Conservation (phyloP, 1,140 invertebrate species). For the Platyura marginata region DNA sequence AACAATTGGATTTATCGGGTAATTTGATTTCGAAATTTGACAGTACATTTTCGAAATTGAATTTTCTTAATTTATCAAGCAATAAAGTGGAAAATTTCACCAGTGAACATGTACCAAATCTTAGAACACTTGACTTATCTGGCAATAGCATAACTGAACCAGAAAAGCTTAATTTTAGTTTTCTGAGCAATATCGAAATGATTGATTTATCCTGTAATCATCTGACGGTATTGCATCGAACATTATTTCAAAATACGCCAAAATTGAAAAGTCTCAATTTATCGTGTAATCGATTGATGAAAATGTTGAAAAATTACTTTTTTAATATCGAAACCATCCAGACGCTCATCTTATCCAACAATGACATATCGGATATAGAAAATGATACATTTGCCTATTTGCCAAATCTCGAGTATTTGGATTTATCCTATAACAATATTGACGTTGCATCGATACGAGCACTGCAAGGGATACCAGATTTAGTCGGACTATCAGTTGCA, state of each 20-base stretch:
- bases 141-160: slow-evolving; percentile 24
- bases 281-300: slow-evolving; percentile 27
- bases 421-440: slow-evolving; percentile 61
- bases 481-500: slow-evolving; percentile 56
- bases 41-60: slow-evolving; percentile 1
- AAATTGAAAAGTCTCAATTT: slow-evolving; percentile 37
- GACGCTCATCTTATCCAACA: slow-evolving; percentile 32
- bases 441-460: slow-evolving; percentile 46
- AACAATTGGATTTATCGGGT: slow-evolving; percentile 25
- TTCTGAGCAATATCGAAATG: slow-evolving; percentile 22
- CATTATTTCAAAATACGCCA: slow-evolving; percentile 13
- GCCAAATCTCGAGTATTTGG: slow-evolving; percentile 53
- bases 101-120: slow-evolving; percentile 23
- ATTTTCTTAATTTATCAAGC: not conserved
- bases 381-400: slow-evolving; percentile 38
- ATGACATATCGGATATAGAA: slow-evolving; percentile 30
- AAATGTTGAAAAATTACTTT: slow-evolving; percentile 20
- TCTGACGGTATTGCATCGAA: slow-evolving; percentile 21
- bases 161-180: slow-evolving; percentile 26
- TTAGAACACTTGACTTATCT: slow-evolving; percentile 19
- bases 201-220: slow-evolving; percentile 32
- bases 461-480: slow-evolving; percentile 50
- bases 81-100: slow-evolving; percentile 5
- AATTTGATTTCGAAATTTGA: slow-evolving; percentile 18
- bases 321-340: slow-evolving; percentile 21